These are phyloP conservation scores for Huso huso DNA, from an alignment of 2,797 vertebrate genomes.

Conservation along the genomic window DNA sequence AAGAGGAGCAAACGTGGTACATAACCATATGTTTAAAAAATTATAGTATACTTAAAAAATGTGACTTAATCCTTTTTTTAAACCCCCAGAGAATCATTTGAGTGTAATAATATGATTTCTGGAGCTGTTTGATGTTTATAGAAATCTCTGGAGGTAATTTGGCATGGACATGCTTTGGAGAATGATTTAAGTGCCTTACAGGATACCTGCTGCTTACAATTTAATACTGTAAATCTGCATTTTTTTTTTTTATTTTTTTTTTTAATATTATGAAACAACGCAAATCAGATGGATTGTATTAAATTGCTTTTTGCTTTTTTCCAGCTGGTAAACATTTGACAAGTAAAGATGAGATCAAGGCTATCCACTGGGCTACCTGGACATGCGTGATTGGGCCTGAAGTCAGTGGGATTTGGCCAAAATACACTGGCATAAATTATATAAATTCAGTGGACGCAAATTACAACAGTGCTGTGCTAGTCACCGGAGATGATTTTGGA, in stretches of 20 bases:
- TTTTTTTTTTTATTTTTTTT: no score
- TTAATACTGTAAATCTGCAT: not conserved
- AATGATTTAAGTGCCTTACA: not conserved
- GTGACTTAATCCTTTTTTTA: no score
- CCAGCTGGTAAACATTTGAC: conserved; percentile 78
- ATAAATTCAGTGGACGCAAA: conserved; percentile 92
- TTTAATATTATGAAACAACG: no score
- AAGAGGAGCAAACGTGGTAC: no score
- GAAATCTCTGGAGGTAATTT: not conserved
- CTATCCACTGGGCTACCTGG: conserved; percentile 88
- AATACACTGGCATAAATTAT: conserved; percentile 74
- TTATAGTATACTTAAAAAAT: no score
- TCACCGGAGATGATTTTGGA: conserved; percentile 84
- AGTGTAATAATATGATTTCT: no score
- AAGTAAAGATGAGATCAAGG: conserved; percentile 82
- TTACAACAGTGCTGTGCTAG: conserved; percentile 76
- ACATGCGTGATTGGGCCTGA: conserved; percentile 80
- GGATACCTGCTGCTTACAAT: not conserved
- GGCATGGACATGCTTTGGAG: not conserved
- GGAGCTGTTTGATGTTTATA: no score
- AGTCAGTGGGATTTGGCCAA: conserved; percentile 90
- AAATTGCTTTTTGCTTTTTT: not conserved
- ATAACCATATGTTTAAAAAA: no score
- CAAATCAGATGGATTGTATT: no score
- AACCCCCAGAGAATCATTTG: no score